Percentiles rank a stretch among this genome's conserved stretches.
Conservation (phyloP, 92 coral and sea anemone genomes). For the Porites divaricata region DNA sequence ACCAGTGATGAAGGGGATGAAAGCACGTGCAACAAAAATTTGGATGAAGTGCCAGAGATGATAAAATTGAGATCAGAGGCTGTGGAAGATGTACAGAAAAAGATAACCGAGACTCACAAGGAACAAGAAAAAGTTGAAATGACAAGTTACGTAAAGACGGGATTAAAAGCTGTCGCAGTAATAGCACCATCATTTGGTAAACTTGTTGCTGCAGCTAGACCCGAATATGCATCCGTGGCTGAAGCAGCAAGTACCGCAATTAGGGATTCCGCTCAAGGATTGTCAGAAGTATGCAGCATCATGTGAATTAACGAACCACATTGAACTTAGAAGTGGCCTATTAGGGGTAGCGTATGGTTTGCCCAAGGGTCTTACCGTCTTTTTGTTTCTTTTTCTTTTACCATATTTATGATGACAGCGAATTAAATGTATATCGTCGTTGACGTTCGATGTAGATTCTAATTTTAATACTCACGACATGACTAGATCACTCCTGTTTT, state of each 20-base stretch:
- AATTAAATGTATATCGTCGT: too few relatives aligned
- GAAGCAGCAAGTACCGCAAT: conserved; percentile 12
- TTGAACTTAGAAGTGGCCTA: too few relatives aligned
- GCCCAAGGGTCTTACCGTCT: too few relatives aligned
- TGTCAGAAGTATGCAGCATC: conserved; percentile 23
- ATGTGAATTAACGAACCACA: not conserved
- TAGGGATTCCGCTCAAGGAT: not conserved
- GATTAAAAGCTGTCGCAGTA: not conserved
- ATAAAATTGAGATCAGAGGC: not conserved
- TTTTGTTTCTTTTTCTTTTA: too few relatives aligned
- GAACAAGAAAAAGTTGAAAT: not conserved
- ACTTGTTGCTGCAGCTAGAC: not conserved
- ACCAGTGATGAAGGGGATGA: not conserved
- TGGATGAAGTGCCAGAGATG: conserved; percentile 10
- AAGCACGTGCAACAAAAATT: not conserved
- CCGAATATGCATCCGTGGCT: conserved; percentile 27
- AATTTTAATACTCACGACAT: too few relatives aligned
- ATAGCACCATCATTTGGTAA: not conserved
- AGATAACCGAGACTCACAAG: not conserved
- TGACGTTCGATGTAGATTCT: too few relatives aligned
- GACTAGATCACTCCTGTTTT: too few relatives aligned
- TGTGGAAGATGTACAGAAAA: not conserved
- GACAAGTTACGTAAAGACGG: not conserved
- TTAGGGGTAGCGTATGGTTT: too few relatives aligned
- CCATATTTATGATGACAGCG: too few relatives aligned